A percentile compares a stretch with the other conserved stretches of the same genome.
Conservation (phyloP, 2,797 vertebrate genomes). For the Mus caroli region DNA sequence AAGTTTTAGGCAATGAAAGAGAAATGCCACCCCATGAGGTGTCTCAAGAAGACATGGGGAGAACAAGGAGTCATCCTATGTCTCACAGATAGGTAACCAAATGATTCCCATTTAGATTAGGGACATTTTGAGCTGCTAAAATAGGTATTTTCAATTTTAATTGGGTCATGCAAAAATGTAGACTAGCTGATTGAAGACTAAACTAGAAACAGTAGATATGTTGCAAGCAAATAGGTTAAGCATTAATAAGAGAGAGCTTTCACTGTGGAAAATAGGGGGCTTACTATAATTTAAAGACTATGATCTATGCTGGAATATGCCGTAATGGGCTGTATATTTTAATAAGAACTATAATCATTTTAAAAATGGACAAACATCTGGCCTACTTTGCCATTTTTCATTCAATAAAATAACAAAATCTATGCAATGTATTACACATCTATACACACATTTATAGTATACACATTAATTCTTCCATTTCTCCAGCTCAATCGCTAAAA, state of each 20-base stretch:
- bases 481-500: conserved; percentile 39
- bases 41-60: neutral
- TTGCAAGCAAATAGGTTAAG: neutral
- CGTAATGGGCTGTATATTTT: conserved; percentile 5
- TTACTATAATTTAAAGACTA: conserved; percentile 50
- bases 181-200: neutral
- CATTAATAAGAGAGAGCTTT: neutral
- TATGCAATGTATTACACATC: neutral
- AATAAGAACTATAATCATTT: conserved; percentile 1
- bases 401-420: conserved; percentile 35
- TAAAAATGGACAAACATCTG: conserved; percentile 27
- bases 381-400: conserved; percentile 18
- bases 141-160: conserved; percentile 58
- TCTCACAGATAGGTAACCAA: neutral
- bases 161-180: neutral
- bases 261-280: neutral
- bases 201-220: conserved; percentile 8
- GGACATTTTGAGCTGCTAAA: conserved; percentile 34
- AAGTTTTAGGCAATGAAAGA: neutral
- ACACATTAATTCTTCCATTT: neutral
- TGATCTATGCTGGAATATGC: conserved; percentile 30
- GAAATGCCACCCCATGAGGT: neutral
- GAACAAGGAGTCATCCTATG: neutral
- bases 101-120: neutral
- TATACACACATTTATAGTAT: neutral